A percentile compares a stretch with the other conserved stretches of the same genome.
Evolutionary conservation across 1,140 invertebrate genomes (phyloP).

Genomic region (Lanistes nyassanus): DNA sequence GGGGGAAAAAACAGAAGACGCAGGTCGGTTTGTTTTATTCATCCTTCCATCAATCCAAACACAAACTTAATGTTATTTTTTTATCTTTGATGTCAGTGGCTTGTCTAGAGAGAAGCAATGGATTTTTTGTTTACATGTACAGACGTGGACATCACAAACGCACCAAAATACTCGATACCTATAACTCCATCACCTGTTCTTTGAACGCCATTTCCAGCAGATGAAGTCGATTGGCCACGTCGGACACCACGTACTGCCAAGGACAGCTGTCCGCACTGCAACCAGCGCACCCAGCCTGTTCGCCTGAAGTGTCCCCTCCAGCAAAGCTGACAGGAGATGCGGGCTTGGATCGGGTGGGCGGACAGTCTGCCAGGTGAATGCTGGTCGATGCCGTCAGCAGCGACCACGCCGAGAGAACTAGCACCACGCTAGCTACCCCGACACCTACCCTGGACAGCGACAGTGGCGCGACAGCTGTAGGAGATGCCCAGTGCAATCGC

Average conservation of each 20-base stretch:
- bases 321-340: not conserved
- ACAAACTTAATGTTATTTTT: too few relatives aligned
- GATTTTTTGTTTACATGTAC: not conserved
- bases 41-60: too few relatives aligned
- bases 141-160: not conserved
- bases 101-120: not conserved
- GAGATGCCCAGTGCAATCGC: too few relatives aligned
- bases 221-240: constrained; percentile 42
- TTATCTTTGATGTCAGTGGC: not conserved
- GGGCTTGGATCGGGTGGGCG: not conserved
- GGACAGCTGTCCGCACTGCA: constrained; percentile 30
- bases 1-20: too few relatives aligned
- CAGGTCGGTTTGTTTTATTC: too few relatives aligned
- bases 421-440: constrained; percentile 10
- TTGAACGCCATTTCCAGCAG: constrained; percentile 49
- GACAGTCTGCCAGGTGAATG: not conserved
- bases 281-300: not conserved
- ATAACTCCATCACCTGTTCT: constrained; percentile 42
- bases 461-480: not conserved
- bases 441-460: not conserved
- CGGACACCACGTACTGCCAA: constrained; percentile 37
- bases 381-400: constrained; percentile 8
- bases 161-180: constrained; percentile 9
- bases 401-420: constrained; percentile 1
- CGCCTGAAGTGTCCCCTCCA: not conserved